Conservation (phyloP, 2,888 invertebrate genomes). For the Athalia cordata region DNA sequence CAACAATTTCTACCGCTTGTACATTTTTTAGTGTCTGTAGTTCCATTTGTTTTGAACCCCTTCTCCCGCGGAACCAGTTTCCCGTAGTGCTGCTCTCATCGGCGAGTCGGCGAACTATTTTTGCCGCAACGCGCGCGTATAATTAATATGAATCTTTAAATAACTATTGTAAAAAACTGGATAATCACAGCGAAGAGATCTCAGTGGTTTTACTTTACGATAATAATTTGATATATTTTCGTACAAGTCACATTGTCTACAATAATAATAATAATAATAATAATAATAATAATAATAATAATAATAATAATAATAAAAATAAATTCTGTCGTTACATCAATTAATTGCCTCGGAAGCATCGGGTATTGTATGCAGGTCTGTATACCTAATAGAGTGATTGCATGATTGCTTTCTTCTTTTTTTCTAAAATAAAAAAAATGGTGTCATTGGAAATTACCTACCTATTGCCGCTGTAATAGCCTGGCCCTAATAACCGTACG, state of each 20-base stretch:
- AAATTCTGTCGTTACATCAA: slow-evolving; percentile 33
- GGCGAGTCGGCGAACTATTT: background rate
- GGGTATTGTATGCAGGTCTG: background rate
- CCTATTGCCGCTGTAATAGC: too few relatives aligned
- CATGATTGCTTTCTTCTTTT: too few relatives aligned
- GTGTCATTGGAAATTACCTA: too few relatives aligned
- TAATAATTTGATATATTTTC: slow-evolving; percentile 41
- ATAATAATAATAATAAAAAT: slow-evolving; percentile 42
- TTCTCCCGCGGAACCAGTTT: too few relatives aligned
- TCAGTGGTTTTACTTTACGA: background rate
- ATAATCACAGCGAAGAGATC: too few relatives aligned
- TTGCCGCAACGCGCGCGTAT: background rate
- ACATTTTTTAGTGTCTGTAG: too few relatives aligned
- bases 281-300: slow-evolving; percentile 61
- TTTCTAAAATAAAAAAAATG: too few relatives aligned
- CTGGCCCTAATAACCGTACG: too few relatives aligned
- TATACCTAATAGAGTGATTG: background rate
- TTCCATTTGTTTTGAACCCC: too few relatives aligned
- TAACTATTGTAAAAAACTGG: background rate
- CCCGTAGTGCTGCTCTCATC: too few relatives aligned
- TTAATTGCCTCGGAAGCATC: slow-evolving; percentile 39
- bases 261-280: slow-evolving; percentile 57
- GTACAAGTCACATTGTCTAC: slow-evolving; percentile 45
- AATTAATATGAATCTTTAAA: background rate
- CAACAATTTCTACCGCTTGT: too few relatives aligned